These are phyloP conservation scores for Dendroctonus ponderosae DNA, from an alignment of 1,140 invertebrate species.

Conservation along the genomic window DNA sequence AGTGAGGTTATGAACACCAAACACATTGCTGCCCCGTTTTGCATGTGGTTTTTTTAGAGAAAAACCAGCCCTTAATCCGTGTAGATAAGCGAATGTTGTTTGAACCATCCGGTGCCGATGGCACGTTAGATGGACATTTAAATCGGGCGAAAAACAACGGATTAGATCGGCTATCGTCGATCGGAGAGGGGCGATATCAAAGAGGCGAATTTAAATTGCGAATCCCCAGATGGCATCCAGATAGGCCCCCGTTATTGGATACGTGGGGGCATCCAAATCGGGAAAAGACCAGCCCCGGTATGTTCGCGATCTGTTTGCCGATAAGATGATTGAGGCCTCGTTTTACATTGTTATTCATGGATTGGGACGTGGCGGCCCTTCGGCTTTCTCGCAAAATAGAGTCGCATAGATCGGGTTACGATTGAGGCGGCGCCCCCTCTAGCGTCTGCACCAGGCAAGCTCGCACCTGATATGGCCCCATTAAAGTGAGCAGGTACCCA, in stretches of 20 bases:
- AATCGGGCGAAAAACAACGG: no score
- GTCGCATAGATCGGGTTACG: conserved; percentile 44
- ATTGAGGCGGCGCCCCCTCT: no score
- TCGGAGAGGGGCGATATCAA: conserved; percentile 28
- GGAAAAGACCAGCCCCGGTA: conserved; percentile 30
- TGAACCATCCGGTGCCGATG: no score
- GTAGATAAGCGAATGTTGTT: background rate
- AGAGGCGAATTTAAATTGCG: conserved; percentile 38
- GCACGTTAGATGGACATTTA: no score
- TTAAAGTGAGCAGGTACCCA: no score
- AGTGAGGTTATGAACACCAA: no score
- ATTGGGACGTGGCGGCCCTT: conserved; percentile 41
- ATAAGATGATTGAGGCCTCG: conserved; percentile 43
- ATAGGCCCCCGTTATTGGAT: conserved; percentile 37
- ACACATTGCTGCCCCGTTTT: no score
- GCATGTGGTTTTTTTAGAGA: no score
- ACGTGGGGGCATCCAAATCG: conserved; percentile 33
- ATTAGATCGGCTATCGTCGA: conserved; percentile 19
- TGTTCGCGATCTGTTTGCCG: conserved; percentile 45
- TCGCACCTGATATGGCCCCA: no score
- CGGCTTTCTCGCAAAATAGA: conserved; percentile 37
- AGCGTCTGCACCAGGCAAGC: no score
- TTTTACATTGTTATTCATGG: conserved; percentile 49
- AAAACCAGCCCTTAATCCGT: no score
- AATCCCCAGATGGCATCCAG: conserved; percentile 23